Percentiles rank a stretch among this genome's conserved stretches.
Conservation (phyloP, 2,113 vertebrate genomes). For the Isurus oxyrinchus region DNA sequence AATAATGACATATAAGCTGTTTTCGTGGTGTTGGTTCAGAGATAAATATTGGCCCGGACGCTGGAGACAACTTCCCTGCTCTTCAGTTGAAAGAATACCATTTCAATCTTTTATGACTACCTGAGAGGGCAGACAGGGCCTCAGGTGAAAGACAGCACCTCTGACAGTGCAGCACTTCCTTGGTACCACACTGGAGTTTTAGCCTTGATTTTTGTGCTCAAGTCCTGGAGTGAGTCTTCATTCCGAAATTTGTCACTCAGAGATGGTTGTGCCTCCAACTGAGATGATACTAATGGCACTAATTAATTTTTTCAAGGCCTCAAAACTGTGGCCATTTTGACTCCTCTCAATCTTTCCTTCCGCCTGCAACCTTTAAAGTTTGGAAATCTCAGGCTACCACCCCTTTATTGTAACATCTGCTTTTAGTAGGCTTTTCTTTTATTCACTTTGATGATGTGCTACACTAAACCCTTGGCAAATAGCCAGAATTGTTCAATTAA, state of each 20-base stretch:
- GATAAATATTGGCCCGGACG: neutral
- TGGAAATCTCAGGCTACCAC: neutral
- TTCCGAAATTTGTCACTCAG: neutral
- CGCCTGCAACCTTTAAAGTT: neutral
- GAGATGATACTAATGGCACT: neutral
- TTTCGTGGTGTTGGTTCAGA: neutral
- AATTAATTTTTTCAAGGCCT: neutral
- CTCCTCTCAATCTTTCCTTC: neutral
- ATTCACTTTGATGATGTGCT: neutral
- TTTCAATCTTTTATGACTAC: neutral
- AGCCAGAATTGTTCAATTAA: neutral
- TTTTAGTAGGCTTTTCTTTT: neutral
- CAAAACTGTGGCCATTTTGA: neutral
- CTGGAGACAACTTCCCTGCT: neutral
- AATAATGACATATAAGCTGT: neutral
- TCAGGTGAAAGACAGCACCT: neutral
- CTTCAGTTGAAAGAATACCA: neutral
- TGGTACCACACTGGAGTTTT: neutral
- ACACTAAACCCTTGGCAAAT: neutral
- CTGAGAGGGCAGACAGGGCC: neutral
- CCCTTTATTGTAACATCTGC: neutral
- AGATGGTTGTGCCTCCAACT: neutral
- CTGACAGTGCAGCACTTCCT: neutral
- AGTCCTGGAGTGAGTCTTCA: neutral
- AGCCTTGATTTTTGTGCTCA: neutral